Conservation (phyloP, 1,140 invertebrate genomes). For the Drosophila ananassae region DNA sequence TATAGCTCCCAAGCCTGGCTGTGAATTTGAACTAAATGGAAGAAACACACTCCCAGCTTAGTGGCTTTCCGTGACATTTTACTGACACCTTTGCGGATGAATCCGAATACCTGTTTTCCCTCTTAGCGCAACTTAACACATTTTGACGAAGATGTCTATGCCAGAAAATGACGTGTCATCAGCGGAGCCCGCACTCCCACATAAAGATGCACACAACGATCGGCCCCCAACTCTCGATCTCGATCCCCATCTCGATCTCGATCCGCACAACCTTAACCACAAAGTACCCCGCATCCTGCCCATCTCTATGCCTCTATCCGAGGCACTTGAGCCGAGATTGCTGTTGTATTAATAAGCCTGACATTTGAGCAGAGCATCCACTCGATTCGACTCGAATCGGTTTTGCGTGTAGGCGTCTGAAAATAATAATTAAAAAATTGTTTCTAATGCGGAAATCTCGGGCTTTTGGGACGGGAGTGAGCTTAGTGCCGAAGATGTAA, state of each 20-base stretch:
- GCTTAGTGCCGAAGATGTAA: constrained; percentile 78
- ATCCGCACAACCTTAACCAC: constrained; percentile 17
- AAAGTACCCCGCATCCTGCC: constrained; percentile 50
- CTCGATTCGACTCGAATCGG: constrained; percentile 24
- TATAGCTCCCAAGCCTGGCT: constrained; percentile 47
- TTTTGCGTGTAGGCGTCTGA: constrained; percentile 67
- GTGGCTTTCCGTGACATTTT: constrained; percentile 80
- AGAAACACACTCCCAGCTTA: constrained; percentile 43
- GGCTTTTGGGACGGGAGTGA: constrained; percentile 24
- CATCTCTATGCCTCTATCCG: neutral
- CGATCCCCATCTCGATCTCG: constrained; percentile 31
- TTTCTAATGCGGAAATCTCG: constrained; percentile 78
- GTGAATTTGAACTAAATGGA: constrained; percentile 15
- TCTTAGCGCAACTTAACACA: constrained; percentile 70
- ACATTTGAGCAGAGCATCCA: constrained; percentile 70
- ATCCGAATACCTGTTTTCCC: constrained; percentile 68
- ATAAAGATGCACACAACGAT: constrained; percentile 57
- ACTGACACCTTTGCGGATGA: constrained; percentile 64
- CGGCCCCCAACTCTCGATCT: constrained; percentile 32
- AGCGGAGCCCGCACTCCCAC: constrained; percentile 74
- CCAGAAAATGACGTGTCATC: constrained; percentile 78
- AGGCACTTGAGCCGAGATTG: constrained; percentile 9
- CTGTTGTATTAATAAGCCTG: constrained; percentile 73
- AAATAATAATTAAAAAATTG: constrained; percentile 79
- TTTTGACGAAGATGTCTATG: constrained; percentile 78